Conservation (phyloP, 2,113 vertebrate genomes). For the Protobothrops flavoviridis region DNA sequence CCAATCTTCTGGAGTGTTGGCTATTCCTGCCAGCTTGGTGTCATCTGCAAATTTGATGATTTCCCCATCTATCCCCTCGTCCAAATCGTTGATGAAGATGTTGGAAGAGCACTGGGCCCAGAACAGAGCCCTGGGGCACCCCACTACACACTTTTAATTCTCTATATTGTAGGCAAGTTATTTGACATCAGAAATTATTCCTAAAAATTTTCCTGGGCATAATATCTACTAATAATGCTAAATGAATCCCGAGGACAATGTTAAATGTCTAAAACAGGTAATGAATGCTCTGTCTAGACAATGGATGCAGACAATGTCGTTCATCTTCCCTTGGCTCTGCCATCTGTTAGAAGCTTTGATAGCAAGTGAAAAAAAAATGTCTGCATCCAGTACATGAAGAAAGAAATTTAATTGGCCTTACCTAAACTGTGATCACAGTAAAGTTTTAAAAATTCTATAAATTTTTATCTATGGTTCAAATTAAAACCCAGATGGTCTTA, state of each 20-base stretch:
- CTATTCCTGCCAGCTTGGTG: too few species aligned
- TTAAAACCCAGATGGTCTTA: neutral
- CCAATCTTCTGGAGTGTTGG: too few species aligned
- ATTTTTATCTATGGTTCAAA: conserved; percentile 19
- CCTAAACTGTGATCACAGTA: conserved; percentile 33
- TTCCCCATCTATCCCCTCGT: neutral
- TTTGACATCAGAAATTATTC: conserved; percentile 48
- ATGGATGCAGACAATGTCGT: neutral
- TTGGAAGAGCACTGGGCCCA: too few species aligned
- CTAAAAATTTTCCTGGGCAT: conserved; percentile 29
- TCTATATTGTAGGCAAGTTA: neutral
- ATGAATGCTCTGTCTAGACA: conserved; percentile 33
- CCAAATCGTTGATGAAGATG: too few species aligned
- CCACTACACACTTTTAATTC: neutral
- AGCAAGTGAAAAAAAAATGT: conserved; percentile 7
- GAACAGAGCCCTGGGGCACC: too few species aligned
- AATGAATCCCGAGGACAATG: conserved; percentile 28
- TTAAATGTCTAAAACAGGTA: conserved; percentile 37
- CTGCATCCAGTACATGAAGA: conserved; percentile 7
- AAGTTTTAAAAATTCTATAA: neutral
- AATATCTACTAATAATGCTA: conserved; percentile 36
- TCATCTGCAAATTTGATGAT: too few species aligned
- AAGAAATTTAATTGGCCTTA: conserved; percentile 11
- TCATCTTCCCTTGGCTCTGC: conserved; percentile 30
- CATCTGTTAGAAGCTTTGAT: conserved; percentile 31